Conservation (phyloP, 2,797 vertebrate genomes). For the Cheirogaleus major region DNA sequence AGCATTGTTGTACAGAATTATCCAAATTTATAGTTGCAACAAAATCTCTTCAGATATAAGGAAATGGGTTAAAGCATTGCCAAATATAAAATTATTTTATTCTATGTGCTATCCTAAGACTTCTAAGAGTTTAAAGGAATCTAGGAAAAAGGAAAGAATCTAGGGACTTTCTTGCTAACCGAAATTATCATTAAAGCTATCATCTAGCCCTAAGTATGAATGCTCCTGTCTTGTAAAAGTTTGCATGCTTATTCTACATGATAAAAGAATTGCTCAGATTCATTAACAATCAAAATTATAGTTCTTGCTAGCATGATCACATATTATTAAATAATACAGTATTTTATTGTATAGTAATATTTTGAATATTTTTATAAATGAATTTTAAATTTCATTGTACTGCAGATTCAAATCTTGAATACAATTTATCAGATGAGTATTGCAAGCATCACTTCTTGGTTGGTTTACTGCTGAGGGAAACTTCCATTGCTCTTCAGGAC, state of each 20-base stretch:
- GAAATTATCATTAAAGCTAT: slow-evolving; percentile 41
- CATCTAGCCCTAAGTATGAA: slow-evolving; percentile 5
- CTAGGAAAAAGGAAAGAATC: background rate
- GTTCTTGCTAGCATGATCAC: slow-evolving; percentile 51
- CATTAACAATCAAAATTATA: slow-evolving; percentile 37
- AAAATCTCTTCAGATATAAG: slow-evolving; percentile 20
- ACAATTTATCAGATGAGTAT: slow-evolving; percentile 96
- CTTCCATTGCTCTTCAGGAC: slow-evolving; percentile 92
- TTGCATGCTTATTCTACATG: slow-evolving; percentile 64
- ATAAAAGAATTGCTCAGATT: slow-evolving; percentile 28
- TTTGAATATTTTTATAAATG: slow-evolving; percentile 68
- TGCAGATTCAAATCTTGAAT: slow-evolving; percentile 96
- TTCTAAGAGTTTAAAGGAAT: slow-evolving; percentile 44
- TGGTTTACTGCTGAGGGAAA: slow-evolving; percentile 95
- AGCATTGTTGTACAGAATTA: background rate
- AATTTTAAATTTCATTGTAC: slow-evolving; percentile 72
- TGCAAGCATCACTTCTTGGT: slow-evolving; percentile 97
- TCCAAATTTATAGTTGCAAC: background rate
- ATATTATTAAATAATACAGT: background rate
- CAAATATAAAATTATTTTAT: slow-evolving; percentile 43
- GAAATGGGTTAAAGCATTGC: slow-evolving; percentile 10
- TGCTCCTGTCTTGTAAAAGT: slow-evolving; percentile 34
- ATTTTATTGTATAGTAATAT: slow-evolving; percentile 45
- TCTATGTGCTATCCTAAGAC: slow-evolving; percentile 7
- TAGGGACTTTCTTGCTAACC: background rate